phyloP scores from a whole-genome alignment of 2,797 vertebrate genomes.

The Schizothorax lantsangensis region DNA sequence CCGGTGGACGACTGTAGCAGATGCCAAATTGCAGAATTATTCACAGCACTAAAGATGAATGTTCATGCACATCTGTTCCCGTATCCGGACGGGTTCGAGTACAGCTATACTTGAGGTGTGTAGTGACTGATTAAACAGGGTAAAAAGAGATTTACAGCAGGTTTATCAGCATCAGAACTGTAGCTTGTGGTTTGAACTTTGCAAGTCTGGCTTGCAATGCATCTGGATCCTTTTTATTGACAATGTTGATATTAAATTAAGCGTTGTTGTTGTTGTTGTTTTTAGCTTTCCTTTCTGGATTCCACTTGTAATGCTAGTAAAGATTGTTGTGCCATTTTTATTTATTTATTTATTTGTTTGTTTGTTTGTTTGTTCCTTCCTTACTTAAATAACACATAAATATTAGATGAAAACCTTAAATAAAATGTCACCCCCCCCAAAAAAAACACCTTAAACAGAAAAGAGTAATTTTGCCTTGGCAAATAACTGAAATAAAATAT shows the following conservation, averaged over 20 bases:
- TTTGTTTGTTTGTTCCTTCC: too few relatives aligned
- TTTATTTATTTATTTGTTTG: too few relatives aligned
- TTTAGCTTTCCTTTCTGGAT: too few relatives aligned
- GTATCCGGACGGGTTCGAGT: slow-evolving; percentile 30
- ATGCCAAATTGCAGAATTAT: slow-evolving; percentile 73
- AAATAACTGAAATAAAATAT: too few relatives aligned
- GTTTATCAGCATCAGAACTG: background rate
- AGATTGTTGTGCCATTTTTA: too few relatives aligned
- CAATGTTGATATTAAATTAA: background rate
- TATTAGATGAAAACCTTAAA: too few relatives aligned
- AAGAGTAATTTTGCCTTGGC: too few relatives aligned
- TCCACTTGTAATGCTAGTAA: too few relatives aligned
- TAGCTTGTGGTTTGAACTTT: background rate
- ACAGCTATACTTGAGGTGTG: background rate
- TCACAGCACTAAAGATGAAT: slow-evolving; percentile 71
- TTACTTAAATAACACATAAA: too few relatives aligned
- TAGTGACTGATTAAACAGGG: background rate
- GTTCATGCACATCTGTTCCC: slow-evolving; percentile 62
- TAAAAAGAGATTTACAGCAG: background rate
- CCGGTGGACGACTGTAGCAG: slow-evolving; percentile 63
- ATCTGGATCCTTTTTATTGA: background rate
- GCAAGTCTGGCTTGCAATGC: background rate
- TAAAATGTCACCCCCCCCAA: too few relatives aligned
- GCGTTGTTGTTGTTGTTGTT: too few relatives aligned
- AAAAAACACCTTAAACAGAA: too few relatives aligned